Percentiles rank a stretch among this genome's conserved stretches.
Conservation (phyloP, 2,888 invertebrate genomes). For the Ptilodon capucinus region DNA sequence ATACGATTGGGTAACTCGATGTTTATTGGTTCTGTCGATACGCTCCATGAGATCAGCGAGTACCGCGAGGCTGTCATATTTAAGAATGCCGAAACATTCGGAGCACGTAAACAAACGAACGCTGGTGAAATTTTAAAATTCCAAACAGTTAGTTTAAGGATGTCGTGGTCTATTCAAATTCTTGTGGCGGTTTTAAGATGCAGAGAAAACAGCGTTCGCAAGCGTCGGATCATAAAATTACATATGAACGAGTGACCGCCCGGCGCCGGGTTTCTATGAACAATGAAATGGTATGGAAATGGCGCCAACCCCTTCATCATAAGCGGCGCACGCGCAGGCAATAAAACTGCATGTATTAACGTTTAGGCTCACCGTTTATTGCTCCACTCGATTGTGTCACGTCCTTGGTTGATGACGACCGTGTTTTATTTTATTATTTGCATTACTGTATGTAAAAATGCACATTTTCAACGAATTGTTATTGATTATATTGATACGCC, state of each 20-base stretch:
- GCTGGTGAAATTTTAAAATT: constrained; percentile 66
- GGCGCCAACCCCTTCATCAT: constrained; percentile 72
- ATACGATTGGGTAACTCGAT: constrained; percentile 52
- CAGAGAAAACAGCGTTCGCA: constrained; percentile 62
- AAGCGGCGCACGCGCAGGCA: constrained; percentile 60
- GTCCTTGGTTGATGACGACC: constrained; percentile 51
- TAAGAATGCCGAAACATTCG: constrained; percentile 42
- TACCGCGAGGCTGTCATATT: constrained; percentile 35
- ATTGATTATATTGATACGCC: no score
- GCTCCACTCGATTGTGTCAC: constrained; percentile 46
- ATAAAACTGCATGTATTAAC: constrained; percentile 56
- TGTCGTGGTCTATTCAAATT: constrained; percentile 55
- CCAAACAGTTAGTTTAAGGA: constrained; percentile 49
- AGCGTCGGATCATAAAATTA: constrained; percentile 71
- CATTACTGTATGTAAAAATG: neutral
- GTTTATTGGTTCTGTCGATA: constrained; percentile 64
- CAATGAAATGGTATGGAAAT: constrained; percentile 74
- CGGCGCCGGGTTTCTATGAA: constrained; percentile 78
- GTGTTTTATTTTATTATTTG: constrained; percentile 15
- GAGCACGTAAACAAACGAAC: constrained; percentile 51
- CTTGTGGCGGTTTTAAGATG: constrained; percentile 50
- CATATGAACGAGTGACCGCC: constrained; percentile 63
- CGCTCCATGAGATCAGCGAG: constrained; percentile 32
- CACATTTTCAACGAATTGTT: neutral
- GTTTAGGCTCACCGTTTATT: constrained; percentile 46